Base-by-base conservation (phyloP, 2,797 vertebrate genomes). In the Picus viridis region DNA sequence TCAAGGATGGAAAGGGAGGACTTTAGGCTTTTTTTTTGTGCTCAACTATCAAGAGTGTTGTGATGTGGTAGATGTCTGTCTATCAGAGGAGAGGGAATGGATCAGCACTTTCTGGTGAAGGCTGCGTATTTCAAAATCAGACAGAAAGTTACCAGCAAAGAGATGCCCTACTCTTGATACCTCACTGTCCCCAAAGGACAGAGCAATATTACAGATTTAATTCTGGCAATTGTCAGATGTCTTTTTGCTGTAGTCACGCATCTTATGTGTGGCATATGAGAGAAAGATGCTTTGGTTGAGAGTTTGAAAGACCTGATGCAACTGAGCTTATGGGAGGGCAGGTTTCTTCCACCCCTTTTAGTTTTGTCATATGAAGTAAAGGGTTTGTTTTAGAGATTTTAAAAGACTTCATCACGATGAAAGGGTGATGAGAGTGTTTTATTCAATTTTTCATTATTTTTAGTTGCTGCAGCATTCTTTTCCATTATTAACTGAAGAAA, bases 1-100 rank as follows among this genome's bases (percentile, higher is more conserved):
- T 92, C 87, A 68, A 59, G 51, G 61, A 72, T 63, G 14, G 56
- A 63, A 67, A 53, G 43, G 72, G 73, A 91, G 51, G 36, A 22
- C 18, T 69, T 90, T 81, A 72, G 73, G 32, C 47, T 83, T 86
- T 93, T 83, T 86, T 93, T 89, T 83, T 49, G 53, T 95, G 53
- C 56, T n/a, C 59, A 54, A 76, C 73, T 94, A 24, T 64, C 72
- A 79, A 34, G 78, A 49, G 19, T 5, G 3, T 83, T 90, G 34
- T 62, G 69, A 78, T 92, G 69, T 81, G 73, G 75, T 77, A 81
- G 57, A 78, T 75, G 32, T 23, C 54, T 43, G 58, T 29, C 53
- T 91, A 12, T 83, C 79, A 69, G 63, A 85, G 53, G 47, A 92
- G 72, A 80, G 26, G 13, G 82, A 90, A 74, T 45, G 19, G 53